Evolutionary conservation across 2,113 vertebrate genomes (phyloP), one percentile per base, ranked within the genome.

Genomic region (Callopanchax toddi): DNA sequence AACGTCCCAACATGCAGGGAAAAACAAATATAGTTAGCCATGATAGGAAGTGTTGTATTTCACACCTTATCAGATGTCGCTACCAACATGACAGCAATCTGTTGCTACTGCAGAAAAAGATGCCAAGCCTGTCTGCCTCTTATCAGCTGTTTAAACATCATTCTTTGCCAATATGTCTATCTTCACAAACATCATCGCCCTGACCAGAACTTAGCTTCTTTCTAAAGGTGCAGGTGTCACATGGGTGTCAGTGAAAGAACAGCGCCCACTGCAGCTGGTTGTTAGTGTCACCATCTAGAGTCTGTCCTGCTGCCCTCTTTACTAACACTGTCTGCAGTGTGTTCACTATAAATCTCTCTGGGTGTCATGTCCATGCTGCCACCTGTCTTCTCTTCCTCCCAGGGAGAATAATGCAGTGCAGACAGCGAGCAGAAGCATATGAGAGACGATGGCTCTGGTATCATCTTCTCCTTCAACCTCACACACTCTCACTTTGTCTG

Each of bases 61-160:
- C 55, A 74, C 63, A 74, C 77, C 80, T 83, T 86, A 89, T 90
- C 90, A 86, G 74, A 67, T 63, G 45, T 60, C 43, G 56, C 80
- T 32, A 66, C 52, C 22, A 40, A 54, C 70, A 66, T 66, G 29
- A 37, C 52, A 44, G 50, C 61, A 56, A 74, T 78, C 61, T 66
- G 36, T 59, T 49, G 83, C 85, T 87, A 85, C 88, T 81, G 82
- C 71, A 75, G 55, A 83, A 74, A 53, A 45, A 49, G 18, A 71
- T 66, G 66, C 40, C 71, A 65, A 22, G 18, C 36, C 49, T 39
- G 54, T 45, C 42, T 51, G 21, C n/a, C 2, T 15, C 80, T 88
- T 88, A 90, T 90, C 88, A 73, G 65, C 6, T 22, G 36, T 81
- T 85, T 87, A 76, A 76, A 80, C 66, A 46, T 65, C 51, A 68